Conservation (phyloP, 2,888 invertebrate genomes). For the Syrphus vitripennis region DNA sequence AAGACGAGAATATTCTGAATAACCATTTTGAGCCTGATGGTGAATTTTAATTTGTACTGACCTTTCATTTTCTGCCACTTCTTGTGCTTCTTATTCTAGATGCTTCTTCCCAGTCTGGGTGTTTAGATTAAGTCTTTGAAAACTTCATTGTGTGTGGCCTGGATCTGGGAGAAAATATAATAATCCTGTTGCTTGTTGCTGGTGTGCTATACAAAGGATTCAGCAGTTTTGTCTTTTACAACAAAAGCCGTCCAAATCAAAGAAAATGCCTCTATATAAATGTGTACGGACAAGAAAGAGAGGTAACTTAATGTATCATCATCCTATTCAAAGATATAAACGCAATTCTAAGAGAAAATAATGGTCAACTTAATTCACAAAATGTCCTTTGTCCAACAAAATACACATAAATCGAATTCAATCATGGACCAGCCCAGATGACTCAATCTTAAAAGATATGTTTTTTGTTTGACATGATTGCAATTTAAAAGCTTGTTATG, state of each 20-base stretch:
- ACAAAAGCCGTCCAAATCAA: not conserved
- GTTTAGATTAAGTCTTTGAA: constrained; percentile 41
- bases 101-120: not conserved
- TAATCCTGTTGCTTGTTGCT: constrained; percentile 58
- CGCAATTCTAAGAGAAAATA: constrained; percentile 27
- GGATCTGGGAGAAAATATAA: constrained; percentile 26
- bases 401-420: constrained; percentile 57
- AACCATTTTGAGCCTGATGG: constrained; percentile 17
- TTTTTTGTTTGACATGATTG: constrained; percentile 58
- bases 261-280: constrained; percentile 20
- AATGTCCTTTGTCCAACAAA: constrained; percentile 21
- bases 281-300: constrained; percentile 30
- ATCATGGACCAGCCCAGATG: constrained; percentile 31
- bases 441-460: constrained; percentile 39
- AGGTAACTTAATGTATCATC: not conserved
- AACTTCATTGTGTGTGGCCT: constrained; percentile 6
- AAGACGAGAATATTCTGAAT: not conserved
- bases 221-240: constrained; percentile 10
- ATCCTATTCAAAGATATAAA: constrained; percentile 24
- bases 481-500: constrained; percentile 66
- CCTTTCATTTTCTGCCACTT: constrained; percentile 36
- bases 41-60: constrained; percentile 53
- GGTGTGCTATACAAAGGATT: not conserved
- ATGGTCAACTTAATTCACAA: constrained; percentile 10
- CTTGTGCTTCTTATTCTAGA: not conserved